phyloP scores from a whole-genome alignment of 2,797 vertebrate species.

The Capromys pilorides region DNA sequence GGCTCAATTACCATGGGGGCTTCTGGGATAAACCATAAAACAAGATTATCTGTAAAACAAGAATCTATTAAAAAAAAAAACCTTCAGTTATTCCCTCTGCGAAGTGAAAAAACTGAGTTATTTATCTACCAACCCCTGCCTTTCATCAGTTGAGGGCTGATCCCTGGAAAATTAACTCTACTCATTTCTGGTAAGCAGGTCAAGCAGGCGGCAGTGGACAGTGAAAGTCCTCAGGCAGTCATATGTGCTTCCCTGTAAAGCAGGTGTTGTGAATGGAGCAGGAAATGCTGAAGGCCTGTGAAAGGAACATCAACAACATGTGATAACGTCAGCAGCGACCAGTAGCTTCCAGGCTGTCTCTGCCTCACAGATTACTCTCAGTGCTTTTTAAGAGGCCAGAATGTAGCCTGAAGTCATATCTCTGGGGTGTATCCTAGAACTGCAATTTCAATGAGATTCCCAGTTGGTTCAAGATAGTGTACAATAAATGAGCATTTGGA shows the following conservation, averaged over 20 bases:
- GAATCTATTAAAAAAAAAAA: conserved; percentile 3
- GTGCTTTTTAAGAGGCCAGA: background rate
- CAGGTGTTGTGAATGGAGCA: background rate
- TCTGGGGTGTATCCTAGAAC: conserved; percentile 4
- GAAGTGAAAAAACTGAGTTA: background rate
- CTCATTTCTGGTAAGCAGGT: conserved; percentile 52
- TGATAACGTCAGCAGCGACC: background rate
- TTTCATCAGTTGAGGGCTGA: background rate
- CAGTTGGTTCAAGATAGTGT: background rate
- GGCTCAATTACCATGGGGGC: background rate
- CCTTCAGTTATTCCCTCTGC: background rate
- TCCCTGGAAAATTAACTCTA: conserved; percentile 55
- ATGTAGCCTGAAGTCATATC: background rate
- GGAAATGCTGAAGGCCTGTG: background rate
- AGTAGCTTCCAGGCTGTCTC: background rate
- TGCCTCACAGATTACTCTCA: background rate
- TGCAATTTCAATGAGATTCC: background rate
- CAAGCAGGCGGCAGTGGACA: conserved; percentile 32
- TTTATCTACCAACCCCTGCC: background rate
- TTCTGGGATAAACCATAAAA: background rate
- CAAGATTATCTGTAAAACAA: background rate
- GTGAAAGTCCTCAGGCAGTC: conserved; percentile 50
- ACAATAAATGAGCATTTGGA: conserved; percentile 29
- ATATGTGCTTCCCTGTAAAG: background rate
- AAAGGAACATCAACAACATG: background rate